These are phyloP conservation scores for Acropternis orthonyx DNA, from an alignment of 2,797 vertebrate genomes.

Conservation along the genomic window DNA sequence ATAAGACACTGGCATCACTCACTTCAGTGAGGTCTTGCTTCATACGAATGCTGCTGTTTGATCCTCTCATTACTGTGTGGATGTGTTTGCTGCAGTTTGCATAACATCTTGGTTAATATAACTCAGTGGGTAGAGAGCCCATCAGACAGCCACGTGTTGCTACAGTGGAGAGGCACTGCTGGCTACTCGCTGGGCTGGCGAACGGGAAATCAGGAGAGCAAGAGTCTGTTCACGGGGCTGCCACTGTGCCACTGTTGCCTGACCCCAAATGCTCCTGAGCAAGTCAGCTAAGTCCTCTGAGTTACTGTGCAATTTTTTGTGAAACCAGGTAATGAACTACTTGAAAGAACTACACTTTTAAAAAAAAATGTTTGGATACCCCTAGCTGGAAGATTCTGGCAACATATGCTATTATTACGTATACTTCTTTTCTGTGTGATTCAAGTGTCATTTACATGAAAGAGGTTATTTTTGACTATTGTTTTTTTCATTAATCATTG, in stretches of 20 bases:
- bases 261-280: not conserved
- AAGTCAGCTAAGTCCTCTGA: not conserved
- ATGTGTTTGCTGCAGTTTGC: not conserved
- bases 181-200: not conserved
- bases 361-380: not conserved
- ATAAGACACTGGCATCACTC: not conserved
- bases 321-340: not conserved
- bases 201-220: not conserved
- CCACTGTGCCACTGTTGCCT: not conserved
- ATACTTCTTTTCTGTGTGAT: not conserved
- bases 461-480: not conserved
- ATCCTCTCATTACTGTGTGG: not conserved
- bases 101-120: not conserved
- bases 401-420: not conserved
- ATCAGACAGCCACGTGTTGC: not conserved
- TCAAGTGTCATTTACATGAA: not conserved
- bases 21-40: not conserved
- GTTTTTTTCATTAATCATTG: not conserved
- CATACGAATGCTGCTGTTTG: not conserved
- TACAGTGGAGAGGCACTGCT: not conserved
- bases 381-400: not conserved
- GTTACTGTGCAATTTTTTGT: not conserved
- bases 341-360: not conserved
- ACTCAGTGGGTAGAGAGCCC: not conserved
- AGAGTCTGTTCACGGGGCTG: not conserved